Evolutionary conservation across 1,140 invertebrate species (phyloP).

Genomic region (Drosophila parabipectinata): DNA sequence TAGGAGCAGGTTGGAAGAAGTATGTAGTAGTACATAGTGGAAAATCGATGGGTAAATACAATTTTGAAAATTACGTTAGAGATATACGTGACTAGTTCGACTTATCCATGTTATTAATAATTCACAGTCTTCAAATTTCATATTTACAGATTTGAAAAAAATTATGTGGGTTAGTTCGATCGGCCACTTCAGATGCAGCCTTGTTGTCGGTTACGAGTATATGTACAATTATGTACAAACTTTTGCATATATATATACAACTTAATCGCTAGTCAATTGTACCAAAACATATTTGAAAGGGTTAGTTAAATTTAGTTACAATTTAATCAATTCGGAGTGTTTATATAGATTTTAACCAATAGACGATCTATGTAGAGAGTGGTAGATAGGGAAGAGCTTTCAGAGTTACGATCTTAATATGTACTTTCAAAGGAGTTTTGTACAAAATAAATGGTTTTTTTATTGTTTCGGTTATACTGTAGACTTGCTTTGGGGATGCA

Average conservation of each 20-base stretch:
- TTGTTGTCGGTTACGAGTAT: constrained; percentile 50
- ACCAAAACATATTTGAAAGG: constrained; percentile 71
- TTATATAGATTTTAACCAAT: constrained; percentile 69
- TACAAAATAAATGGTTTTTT: constrained; percentile 58
- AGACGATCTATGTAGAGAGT: constrained; percentile 67
- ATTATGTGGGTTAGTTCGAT: constrained; percentile 49
- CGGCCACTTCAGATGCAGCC: constrained; percentile 35
- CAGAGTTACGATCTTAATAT: constrained; percentile 65
- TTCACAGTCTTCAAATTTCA: constrained; percentile 71
- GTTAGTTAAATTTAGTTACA: constrained; percentile 82
- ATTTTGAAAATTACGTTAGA: constrained; percentile 72
- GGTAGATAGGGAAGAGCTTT: constrained; percentile 57
- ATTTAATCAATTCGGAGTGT: constrained; percentile 56
- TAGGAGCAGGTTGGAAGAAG: constrained; percentile 29
- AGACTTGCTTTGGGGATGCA: constrained; percentile 56
- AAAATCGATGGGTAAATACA: constrained; percentile 57
- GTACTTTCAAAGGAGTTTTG: constrained; percentile 56
- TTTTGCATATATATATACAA: constrained; percentile 81
- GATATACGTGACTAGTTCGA: constrained; percentile 42
- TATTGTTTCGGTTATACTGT: constrained; percentile 44
- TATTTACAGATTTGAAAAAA: constrained; percentile 67
- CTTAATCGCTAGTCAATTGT: constrained; percentile 74
- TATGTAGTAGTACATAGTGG: constrained; percentile 26
- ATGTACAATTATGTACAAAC: constrained; percentile 73
- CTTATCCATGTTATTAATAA: constrained; percentile 69